A percentile compares a stretch with the other conserved stretches of the same genome.
phyloP scores from a whole-genome alignment of 2,888 invertebrate genomes.

The Eupithecia exiguata region DNA sequence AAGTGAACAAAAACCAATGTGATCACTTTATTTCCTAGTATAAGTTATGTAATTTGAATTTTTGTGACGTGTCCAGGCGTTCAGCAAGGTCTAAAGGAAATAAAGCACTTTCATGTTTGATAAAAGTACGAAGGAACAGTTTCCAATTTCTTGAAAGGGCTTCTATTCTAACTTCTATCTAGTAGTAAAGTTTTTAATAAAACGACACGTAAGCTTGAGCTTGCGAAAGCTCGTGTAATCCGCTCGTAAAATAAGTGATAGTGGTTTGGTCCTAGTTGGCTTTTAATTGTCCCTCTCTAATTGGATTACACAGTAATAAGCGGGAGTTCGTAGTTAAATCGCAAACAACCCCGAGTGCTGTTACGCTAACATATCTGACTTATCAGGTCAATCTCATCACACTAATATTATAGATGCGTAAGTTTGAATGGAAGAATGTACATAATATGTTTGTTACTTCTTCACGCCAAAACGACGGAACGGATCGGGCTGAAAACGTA shows the following conservation, averaged over 20 bases:
- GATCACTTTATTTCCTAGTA: too few species aligned
- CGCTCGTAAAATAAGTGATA: constrained; percentile 12
- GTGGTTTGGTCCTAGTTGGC: background rate
- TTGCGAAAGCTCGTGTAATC: background rate
- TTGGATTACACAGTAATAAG: constrained; percentile 9
- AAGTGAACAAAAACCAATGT: too few species aligned
- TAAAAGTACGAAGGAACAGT: background rate
- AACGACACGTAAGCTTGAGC: background rate
- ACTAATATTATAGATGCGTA: background rate
- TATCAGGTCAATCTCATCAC: background rate
- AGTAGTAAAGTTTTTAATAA: background rate
- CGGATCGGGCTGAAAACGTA: background rate
- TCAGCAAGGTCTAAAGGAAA: too few species aligned
- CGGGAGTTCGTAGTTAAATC: background rate
- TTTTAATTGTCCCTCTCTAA: constrained; percentile 12
- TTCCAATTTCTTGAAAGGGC: background rate
- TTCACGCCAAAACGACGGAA: background rate
- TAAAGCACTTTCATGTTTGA: too few species aligned
- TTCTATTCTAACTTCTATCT: background rate
- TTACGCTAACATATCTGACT: background rate
- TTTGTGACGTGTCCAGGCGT: too few species aligned
- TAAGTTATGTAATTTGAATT: too few species aligned
- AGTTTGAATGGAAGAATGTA: background rate
- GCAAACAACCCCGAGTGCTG: background rate
- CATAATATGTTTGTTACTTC: too few species aligned